Conservation (phyloP, 2,113 vertebrate species). For the Verasper variegatus region DNA sequence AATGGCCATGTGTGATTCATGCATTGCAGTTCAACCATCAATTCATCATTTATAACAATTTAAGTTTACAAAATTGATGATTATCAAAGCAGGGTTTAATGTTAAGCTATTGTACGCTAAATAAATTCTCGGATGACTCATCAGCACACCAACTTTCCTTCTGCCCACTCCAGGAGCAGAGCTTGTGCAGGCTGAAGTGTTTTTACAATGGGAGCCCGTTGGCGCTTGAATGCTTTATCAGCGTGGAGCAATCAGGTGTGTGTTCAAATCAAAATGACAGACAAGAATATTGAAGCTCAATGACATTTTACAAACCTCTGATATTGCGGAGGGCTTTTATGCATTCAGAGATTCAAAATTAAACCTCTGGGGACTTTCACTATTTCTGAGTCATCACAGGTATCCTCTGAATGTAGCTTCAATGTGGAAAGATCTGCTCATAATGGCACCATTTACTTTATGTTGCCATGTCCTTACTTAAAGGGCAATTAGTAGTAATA, state of each 20-base stretch:
- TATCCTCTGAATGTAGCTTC: slow-evolving; percentile 3
- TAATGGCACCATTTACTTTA: slow-evolving; percentile 11
- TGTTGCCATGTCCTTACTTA: not conserved
- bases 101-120: not conserved
- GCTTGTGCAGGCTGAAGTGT: slow-evolving; percentile 46
- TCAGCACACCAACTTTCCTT: slow-evolving; percentile 26
- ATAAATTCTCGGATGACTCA: slow-evolving; percentile 20
- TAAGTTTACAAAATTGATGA: not conserved
- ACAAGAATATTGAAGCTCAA: slow-evolving; percentile 77
- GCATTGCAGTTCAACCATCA: too few species aligned
- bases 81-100: not conserved
- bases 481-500: slow-evolving; percentile 21
- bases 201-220: slow-evolving; percentile 48
- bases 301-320: slow-evolving; percentile 80
- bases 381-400: slow-evolving; percentile 48
- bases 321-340: slow-evolving; percentile 57
- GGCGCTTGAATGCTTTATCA: slow-evolving; percentile 67
- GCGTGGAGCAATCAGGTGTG: slow-evolving; percentile 66
- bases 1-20: too few species aligned
- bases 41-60: not conserved
- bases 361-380: slow-evolving; percentile 52
- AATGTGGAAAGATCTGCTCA: slow-evolving; percentile 13
- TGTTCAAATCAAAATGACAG: slow-evolving; percentile 82
- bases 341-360: slow-evolving; percentile 64
- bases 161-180: slow-evolving; percentile 40